Base-by-base conservation (phyloP, 2,888 invertebrate species). In the Abscondita cerata region DNA sequence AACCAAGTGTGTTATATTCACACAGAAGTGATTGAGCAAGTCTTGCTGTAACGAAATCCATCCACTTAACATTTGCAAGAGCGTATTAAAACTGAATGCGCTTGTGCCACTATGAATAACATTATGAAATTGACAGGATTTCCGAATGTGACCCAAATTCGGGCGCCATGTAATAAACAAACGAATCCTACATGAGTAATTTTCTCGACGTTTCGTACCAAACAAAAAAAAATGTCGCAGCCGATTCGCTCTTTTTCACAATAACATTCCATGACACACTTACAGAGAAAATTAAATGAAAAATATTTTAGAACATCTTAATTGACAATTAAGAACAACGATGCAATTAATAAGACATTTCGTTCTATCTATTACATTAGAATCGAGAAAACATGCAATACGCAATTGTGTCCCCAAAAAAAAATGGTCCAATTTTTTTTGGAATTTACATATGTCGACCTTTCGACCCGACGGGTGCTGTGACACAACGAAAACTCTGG, bases 131-230 rank as follows among this genome's bases (percentile, higher is more conserved):
- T 57, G 59, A 62, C 61, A 65, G 64, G 64, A 62, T 65, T 65
- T 65, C 64, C 64, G 61, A 65, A 65, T 65, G 61, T 65, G 64
- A 65, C 64, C 64, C 59, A 62, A 62, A 62, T 65, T 61, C 61
- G 52, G 56, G 57, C 57, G 57, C 60, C 57, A 64, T 62, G 46
- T 25, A 55, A 40, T 46, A 46, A 15, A 46, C 18, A n/a, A 36
- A 44, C 44, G 44, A 44, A 44, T 44, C 44, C 44, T 44, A 44
- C 44, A 44, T 44, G 44, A 44, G 44, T 44, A 44, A 44, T 44
- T 44, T 41, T 25, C 12, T 48, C 31, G 15, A 31, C 31, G 31
- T 6, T 25, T 25, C 25, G 25, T 2, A 2, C 2, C 25, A 25
- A 25, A 25, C 6, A 25, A n/a, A n/a, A n/a, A n/a, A n/a, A 25